These are phyloP conservation scores for Protomyctophum bolini DNA, from an alignment of 2,113 vertebrate genomes.

Conservation along the genomic window DNA sequence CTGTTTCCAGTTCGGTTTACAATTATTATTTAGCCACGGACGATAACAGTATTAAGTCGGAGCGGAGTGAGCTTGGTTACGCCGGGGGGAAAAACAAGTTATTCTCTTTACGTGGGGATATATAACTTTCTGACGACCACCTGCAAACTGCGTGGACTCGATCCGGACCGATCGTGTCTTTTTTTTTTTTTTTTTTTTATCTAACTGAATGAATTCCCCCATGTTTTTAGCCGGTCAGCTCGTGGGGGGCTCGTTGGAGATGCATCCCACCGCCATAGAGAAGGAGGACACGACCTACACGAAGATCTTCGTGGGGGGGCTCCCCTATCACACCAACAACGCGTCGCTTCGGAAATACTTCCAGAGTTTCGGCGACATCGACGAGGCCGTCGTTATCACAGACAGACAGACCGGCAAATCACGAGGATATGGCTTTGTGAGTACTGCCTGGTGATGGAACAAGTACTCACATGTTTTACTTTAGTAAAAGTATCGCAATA, in stretches of 20 bases:
- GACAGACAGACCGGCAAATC: slow-evolving; percentile 96
- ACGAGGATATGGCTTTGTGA: slow-evolving; percentile 95
- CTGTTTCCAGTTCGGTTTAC: background rate
- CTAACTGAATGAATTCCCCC: slow-evolving; percentile 48
- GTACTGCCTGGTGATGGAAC: slow-evolving; percentile 55
- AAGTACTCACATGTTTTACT: no score
- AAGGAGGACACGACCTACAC: slow-evolving; percentile 96
- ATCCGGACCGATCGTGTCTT: no score
- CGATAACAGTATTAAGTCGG: no score
- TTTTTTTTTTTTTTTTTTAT: slow-evolving; percentile 11
- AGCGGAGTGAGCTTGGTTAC: no score
- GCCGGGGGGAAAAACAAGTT: no score
- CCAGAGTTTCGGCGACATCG: slow-evolving; percentile 93
- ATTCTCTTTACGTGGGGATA: background rate
- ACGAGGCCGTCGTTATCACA: slow-evolving; percentile 95
- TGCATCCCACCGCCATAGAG: slow-evolving; percentile 86
- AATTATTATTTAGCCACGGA: background rate
- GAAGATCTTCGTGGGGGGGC: slow-evolving; percentile 94
- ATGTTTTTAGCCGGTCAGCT: slow-evolving; percentile 71
- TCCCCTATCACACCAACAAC: slow-evolving; percentile 94
- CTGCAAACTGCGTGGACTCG: slow-evolving; percentile 1
- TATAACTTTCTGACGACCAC: slow-evolving; percentile 40
- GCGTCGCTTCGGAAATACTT: slow-evolving; percentile 93
- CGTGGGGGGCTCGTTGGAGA: slow-evolving; percentile 74
- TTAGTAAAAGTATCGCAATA: no score